Conservation (phyloP, 2,113 vertebrate genomes). For the Upupa epops region DNA sequence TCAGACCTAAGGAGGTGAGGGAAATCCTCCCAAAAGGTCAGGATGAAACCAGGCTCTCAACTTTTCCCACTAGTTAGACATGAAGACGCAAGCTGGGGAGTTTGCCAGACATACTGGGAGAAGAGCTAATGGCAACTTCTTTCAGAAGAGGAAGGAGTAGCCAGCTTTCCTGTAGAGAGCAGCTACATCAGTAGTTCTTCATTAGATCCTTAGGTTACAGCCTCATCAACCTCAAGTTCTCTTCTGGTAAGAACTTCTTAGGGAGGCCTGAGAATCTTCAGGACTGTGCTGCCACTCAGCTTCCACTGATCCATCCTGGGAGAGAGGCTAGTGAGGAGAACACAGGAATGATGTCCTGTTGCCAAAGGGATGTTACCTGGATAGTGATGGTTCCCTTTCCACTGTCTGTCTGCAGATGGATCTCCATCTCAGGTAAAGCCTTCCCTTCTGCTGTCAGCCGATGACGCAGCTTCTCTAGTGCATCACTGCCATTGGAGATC, state of each 20-base stretch:
- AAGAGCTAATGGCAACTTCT: neutral
- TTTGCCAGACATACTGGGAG: neutral
- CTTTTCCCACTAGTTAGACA: neutral
- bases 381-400: conserved; percentile 89
- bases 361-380: conserved; percentile 79
- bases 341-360: accelerated
- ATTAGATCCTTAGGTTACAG: neutral
- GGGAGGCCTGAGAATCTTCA: neutral
- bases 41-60: neutral
- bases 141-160: neutral
- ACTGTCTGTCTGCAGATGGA: conserved; percentile 89
- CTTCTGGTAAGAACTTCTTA: neutral
- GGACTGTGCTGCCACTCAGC: neutral
- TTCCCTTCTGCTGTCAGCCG: conserved; percentile 81
- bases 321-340: neutral
- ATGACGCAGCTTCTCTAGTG: conserved; percentile 93
- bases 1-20: neutral
- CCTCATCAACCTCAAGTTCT: neutral
- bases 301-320: neutral
- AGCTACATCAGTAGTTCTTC: neutral
- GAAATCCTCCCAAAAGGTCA: neutral
- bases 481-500: conserved; percentile 94
- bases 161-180: neutral
- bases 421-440: conserved; percentile 85
- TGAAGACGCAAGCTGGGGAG: neutral